Evolutionary conservation across 2,797 vertebrate species (phyloP).

Genomic region (Glyptemys insculpta): DNA sequence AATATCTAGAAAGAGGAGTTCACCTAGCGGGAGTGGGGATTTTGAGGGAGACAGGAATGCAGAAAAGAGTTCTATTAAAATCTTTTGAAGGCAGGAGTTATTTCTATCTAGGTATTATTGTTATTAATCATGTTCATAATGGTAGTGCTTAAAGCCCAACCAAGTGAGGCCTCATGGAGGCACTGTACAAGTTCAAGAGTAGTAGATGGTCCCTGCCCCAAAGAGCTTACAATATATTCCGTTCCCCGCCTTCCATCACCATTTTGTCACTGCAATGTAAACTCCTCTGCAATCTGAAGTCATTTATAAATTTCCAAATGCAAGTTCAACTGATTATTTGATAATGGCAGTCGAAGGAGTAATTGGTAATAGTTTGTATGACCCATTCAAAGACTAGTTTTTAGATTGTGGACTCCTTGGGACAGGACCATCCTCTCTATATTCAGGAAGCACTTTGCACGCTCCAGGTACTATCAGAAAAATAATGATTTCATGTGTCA

Average conservation of each 20-base stretch:
- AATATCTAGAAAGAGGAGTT: neutral
- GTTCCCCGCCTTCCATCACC: too few species aligned
- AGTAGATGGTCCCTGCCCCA: too few species aligned
- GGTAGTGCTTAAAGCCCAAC: too few species aligned
- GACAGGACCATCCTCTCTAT: neutral
- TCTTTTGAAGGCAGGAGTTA: neutral
- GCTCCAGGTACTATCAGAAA: fast-evolving
- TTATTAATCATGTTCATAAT: neutral
- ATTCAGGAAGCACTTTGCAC: fast-evolving
- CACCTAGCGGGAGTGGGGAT: fast-evolving
- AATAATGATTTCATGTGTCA: neutral
- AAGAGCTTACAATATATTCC: too few species aligned
- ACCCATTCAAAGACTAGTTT: too few species aligned
- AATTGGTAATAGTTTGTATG: too few species aligned
- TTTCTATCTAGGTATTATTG: neutral
- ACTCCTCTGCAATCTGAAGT: too few species aligned
- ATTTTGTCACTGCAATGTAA: too few species aligned
- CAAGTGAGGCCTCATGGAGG: too few species aligned
- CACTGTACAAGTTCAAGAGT: too few species aligned
- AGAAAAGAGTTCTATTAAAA: neutral
- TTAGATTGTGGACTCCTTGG: neutral
- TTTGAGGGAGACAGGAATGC: neutral
- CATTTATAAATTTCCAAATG: neutral
- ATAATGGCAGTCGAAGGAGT: neutral
- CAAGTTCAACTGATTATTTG: neutral